These are phyloP conservation scores for Dromius quadrimaculatus DNA, from an alignment of 2,888 invertebrate genomes.

Conservation along the genomic window DNA sequence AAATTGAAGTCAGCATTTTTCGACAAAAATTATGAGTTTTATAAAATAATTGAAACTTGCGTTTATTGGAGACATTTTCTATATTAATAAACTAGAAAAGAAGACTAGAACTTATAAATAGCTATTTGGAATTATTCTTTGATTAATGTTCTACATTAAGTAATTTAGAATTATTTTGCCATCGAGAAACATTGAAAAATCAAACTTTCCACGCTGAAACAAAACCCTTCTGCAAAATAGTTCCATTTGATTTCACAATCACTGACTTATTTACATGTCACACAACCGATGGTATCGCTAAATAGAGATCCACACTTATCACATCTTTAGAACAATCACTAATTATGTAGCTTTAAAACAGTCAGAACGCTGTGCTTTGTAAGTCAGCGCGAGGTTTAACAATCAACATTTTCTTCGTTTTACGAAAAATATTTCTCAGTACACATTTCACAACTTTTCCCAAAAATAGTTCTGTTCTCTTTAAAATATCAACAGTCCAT, in stretches of 20 bases:
- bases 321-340: neutral
- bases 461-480: slow-evolving; percentile 35
- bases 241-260: too few relatives aligned
- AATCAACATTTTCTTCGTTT: slow-evolving; percentile 5
- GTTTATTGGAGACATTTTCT: too few relatives aligned
- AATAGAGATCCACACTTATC: neutral
- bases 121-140: slow-evolving; percentile 10
- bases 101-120: slow-evolving; percentile 16
- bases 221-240: too few relatives aligned
- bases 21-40: too few relatives aligned
- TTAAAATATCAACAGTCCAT: slow-evolving; percentile 40
- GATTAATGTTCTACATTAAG: slow-evolving; percentile 14
- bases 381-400: slow-evolving; percentile 20
- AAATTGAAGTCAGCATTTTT: too few relatives aligned
- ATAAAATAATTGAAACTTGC: too few relatives aligned
- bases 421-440: slow-evolving; percentile 25
- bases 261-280: slow-evolving; percentile 5
- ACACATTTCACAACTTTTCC: slow-evolving; percentile 32
- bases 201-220: too few relatives aligned
- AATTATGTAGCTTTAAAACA: too few relatives aligned
- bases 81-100: too few relatives aligned
- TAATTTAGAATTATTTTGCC: slow-evolving; percentile 22
- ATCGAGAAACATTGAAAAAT: too few relatives aligned
- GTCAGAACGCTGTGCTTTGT: slow-evolving; percentile 41
- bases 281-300: slow-evolving; percentile 38